Evolutionary conservation across 2,113 vertebrate genomes (phyloP).

Genomic region (Caretta caretta): DNA sequence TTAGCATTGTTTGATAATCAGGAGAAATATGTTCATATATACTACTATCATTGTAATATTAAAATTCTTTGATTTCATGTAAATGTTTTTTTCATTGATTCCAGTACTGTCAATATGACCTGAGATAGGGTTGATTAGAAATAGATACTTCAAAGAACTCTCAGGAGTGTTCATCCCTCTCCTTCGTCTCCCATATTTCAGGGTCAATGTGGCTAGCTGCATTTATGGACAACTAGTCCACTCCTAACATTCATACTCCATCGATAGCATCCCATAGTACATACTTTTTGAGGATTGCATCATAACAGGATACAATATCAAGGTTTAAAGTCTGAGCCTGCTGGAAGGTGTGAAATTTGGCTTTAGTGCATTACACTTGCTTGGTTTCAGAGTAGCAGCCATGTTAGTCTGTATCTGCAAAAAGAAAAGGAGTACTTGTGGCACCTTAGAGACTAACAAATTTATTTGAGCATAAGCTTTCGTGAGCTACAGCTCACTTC

Average conservation of each 20-base stretch:
- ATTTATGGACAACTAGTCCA: background rate
- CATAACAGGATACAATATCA: too few relatives aligned
- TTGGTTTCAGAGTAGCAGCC: too few relatives aligned
- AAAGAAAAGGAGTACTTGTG: background rate
- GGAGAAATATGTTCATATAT: conserved; percentile 38
- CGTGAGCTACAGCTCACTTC: too few relatives aligned
- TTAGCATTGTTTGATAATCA: background rate
- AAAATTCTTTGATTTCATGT: background rate
- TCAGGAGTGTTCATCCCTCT: background rate
- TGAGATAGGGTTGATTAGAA: conserved; percentile 24
- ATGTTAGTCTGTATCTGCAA: too few relatives aligned
- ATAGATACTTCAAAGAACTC: background rate
- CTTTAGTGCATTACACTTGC: too few relatives aligned
- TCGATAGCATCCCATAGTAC: too few relatives aligned
- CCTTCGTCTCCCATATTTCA: conserved; percentile 2
- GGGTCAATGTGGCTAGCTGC: background rate
- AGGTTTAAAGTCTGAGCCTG: too few relatives aligned
- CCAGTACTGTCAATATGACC: conserved; percentile 29
- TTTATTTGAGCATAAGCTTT: too few relatives aligned
- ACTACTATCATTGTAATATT: too few relatives aligned
- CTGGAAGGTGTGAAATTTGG: too few relatives aligned
- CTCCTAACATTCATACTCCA: too few relatives aligned
- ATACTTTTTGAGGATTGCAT: too few relatives aligned
- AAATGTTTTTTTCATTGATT: conserved; percentile 2
- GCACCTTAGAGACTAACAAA: background rate